Evolutionary conservation across 2,888 invertebrate genomes (phyloP), one percentile per base, ranked within the genome.

Genomic region (Lasioglossum lativentre): DNA sequence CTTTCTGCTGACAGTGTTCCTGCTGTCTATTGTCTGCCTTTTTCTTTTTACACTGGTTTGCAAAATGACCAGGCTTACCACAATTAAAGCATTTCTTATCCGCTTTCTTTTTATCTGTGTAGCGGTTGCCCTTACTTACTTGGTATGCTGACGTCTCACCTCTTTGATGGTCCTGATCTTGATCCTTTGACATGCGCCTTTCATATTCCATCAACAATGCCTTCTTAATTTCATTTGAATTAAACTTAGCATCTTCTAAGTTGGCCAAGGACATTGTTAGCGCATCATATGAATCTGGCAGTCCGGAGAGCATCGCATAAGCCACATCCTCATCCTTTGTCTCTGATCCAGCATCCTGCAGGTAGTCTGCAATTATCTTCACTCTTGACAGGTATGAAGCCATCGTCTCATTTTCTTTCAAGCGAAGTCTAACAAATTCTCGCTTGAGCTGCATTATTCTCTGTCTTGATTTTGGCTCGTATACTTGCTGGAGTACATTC

Each of bases 341-440:
- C 12, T 83, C 83, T 30, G 68, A 80, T 23, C 74, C 80, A 0
- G 56, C 73, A 10, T 59, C 68, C n/a, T 68, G 40, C 27, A 82
- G 16, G 42, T 78, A 78, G 52, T 80, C 75, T 5, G 16, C 38
- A 23, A 59, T 40, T 14, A 80, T 66, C 19, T 85, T 85, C 16
- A 85, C 52, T 34, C 77, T 71, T 0, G 74, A 79, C 23, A 85
- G 16, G 27, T 85, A 82, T 2, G 76, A 75, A 0, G 73, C 27
- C 78, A 86, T 83, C 4, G 71, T 73, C 68, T 86, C 76, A 34
- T 77, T 66, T 52, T 83, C 81, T 14, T 78, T 78, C 1, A 86
- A 27, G 16, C 34, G 52, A 30, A 78, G 34, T 38, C 75, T 19
- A 12, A 72, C 71, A 16, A 82, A 68, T 12, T 78, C 30, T 47